Conservation (phyloP, 1,140 invertebrate genomes). For the Drosophila teissieri region DNA sequence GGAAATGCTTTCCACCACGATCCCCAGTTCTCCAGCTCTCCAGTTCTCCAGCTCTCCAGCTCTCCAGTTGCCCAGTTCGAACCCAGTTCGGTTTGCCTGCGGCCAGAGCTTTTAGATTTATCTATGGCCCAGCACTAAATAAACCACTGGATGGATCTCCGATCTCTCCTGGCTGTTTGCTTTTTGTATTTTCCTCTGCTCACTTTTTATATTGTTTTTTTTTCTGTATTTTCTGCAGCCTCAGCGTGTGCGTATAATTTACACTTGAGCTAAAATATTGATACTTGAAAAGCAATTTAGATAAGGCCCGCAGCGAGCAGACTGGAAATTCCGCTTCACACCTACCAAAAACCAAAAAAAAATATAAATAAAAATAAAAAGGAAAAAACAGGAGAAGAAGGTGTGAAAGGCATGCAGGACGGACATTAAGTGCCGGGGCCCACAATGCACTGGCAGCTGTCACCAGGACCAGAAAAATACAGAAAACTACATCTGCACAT, state of each 20-base stretch:
- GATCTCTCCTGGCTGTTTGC: neutral
- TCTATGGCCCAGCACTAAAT: conserved; percentile 80
- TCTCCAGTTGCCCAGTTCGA: neutral
- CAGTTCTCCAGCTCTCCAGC: too few species aligned
- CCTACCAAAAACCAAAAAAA: conserved; percentile 57
- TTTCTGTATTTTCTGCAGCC: conserved; percentile 12
- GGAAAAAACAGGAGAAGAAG: conserved; percentile 28
- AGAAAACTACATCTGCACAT: neutral
- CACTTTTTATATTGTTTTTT: too few species aligned
- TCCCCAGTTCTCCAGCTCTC: neutral
- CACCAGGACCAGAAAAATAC: conserved; percentile 26
- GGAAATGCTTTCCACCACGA: conserved; percentile 59
- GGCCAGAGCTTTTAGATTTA: conserved; percentile 75
- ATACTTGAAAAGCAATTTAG: conserved; percentile 85
- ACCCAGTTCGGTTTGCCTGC: neutral
- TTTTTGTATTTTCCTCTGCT: neutral
- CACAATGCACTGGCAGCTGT: conserved; percentile 38
- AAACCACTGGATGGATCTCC: conserved; percentile 45
- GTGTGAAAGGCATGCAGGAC: conserved; percentile 66
- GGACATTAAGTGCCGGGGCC: conserved; percentile 47
- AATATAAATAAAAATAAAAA: neutral
- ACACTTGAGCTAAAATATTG: conserved; percentile 84
- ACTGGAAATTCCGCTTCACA: conserved; percentile 83
- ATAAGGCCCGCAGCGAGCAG: conserved; percentile 64
- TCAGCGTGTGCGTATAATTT: conserved; percentile 75